These are phyloP conservation scores for Dendroctonus ponderosae DNA, from an alignment of 1,140 invertebrate species.

Conservation along the genomic window DNA sequence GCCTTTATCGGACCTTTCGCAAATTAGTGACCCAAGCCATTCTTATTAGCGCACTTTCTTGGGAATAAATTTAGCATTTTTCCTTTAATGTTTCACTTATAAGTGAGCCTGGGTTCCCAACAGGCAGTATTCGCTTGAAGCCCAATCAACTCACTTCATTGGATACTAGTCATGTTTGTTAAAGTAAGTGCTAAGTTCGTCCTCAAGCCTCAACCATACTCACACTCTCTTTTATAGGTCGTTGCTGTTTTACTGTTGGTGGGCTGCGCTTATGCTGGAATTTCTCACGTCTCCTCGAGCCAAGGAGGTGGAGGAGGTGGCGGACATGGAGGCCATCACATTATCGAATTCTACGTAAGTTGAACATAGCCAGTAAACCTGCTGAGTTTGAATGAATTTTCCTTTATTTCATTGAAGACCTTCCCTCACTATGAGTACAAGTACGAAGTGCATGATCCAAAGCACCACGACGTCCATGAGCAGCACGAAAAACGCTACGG, in stretches of 20 bases:
- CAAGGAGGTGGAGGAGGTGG: slow-evolving; percentile 17
- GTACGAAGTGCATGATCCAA: slow-evolving; percentile 17
- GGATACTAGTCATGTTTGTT: too few relatives aligned
- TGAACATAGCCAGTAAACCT: not conserved
- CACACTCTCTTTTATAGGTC: slow-evolving; percentile 15
- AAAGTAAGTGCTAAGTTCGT: too few relatives aligned
- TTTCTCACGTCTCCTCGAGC: slow-evolving; percentile 4
- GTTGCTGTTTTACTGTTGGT: slow-evolving; percentile 9
- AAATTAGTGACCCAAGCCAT: too few relatives aligned
- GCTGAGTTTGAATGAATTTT: not conserved
- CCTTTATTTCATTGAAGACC: not conserved
- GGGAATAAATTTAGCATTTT: too few relatives aligned
- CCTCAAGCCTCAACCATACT: too few relatives aligned
- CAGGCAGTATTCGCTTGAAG: too few relatives aligned
- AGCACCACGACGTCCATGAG: slow-evolving; percentile 21
- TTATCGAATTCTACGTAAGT: slow-evolving; percentile 24
- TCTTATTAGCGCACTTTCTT: too few relatives aligned
- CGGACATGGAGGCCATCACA: slow-evolving; percentile 6
- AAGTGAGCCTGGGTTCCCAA: too few relatives aligned
- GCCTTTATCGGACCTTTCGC: too few relatives aligned
- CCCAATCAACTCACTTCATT: too few relatives aligned
- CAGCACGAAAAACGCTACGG: slow-evolving; percentile 18
- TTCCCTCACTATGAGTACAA: slow-evolving; percentile 22
- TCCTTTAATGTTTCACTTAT: too few relatives aligned
- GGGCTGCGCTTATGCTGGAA: slow-evolving; percentile 13